Base-by-base conservation (phyloP, 2,797 vertebrate genomes). In the Ceryle rudis region DNA sequence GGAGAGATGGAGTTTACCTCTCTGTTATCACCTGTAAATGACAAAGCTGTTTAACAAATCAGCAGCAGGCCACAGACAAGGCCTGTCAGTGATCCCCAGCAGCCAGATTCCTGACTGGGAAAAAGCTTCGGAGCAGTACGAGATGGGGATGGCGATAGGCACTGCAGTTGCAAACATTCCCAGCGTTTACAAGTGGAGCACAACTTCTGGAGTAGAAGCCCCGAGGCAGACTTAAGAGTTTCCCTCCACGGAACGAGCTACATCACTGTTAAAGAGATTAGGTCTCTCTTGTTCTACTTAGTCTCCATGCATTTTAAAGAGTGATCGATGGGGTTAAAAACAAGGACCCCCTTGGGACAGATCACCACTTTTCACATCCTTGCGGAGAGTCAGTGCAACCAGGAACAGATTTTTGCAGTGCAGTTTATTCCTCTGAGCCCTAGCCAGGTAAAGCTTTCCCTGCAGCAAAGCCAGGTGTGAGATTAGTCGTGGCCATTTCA, bases 361-460 rank as follows among this genome's bases (percentile, higher is more conserved):
- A 88, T 88, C 64, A 89, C 46, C 60, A 44, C 82, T 90, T 67
- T 47, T 70, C 69, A 37, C 26, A 10, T 52, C 79, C 69, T 72
- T 52, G 5, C 31, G 49, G 51, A 55, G 47, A 60, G 49, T 33
- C 65, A 65, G 65, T n/a, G 7, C 46, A 91, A 81, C 16, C 57
- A 83, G 82, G 37, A 91, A n/a, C 82, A 91, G 80, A 88, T 84
- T 84, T 84, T 49, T 42, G 23, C 46, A 60, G 79, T 1, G 0
- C 31, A 19, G 41, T 54, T 86, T 54, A 47, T 80, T 83, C 88
- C 90, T 72, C 61, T 8, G 75, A 81, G 75, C 14, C 69, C 41
- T 46, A 14, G 23, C 67, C 89, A 92, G 95, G 95, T 92, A 67
- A 64, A 62, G 67, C 2, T 85, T 44, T 62, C 81, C 94, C 86